Evolutionary conservation across 2,113 vertebrate species (phyloP), one percentile per base, ranked within the genome.

Genomic region (Chlamydotis undulata): DNA sequence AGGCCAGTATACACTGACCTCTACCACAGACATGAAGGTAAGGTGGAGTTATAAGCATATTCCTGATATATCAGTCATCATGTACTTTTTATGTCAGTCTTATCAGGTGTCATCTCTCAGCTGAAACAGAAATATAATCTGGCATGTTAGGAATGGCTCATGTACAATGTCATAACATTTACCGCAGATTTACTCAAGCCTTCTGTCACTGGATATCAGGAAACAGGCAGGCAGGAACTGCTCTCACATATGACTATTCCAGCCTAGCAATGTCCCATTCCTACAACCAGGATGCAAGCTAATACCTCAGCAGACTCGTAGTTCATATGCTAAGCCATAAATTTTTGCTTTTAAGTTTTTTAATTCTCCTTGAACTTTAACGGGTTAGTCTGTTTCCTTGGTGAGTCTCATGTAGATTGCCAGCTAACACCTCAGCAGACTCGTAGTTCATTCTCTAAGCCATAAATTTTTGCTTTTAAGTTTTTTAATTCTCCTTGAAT

Each of bases 401-500:
- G 10, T 97, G 98, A 33, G 99, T 98, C 82, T 99, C 99, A 31
- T 95, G 98, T 6, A 99, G 97, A 76, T 41, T 41, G 41, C 41
- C 41, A 41, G 39, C 18, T 93, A 76, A 85, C n/a, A 37, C 57
- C 31, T 86, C 52, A 99, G 86, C 98, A 98, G 56, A 98, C 96
- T 47, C 99, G 96, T 26, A 99, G 97, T 19, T 99, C 98, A 29
- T 99, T 99, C 95, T 99, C 99, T 75, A 99, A 97, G 45, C 95
- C 94, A 31, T 98, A 99, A 68, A 99, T 98, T 94, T 99, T 99
- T 26, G 98, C 98, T 97, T 99, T 99, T 28, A 99, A 97, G 21
- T 87, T 96, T 98, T 98, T 98, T 47, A 99, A 97, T 83, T 99
- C 99, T 41, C 96, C 98, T 97, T 99, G 99, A 89, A 99, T 98